phyloP scores from a whole-genome alignment of 2,888 invertebrate genomes.

The Chrysolina americana region DNA sequence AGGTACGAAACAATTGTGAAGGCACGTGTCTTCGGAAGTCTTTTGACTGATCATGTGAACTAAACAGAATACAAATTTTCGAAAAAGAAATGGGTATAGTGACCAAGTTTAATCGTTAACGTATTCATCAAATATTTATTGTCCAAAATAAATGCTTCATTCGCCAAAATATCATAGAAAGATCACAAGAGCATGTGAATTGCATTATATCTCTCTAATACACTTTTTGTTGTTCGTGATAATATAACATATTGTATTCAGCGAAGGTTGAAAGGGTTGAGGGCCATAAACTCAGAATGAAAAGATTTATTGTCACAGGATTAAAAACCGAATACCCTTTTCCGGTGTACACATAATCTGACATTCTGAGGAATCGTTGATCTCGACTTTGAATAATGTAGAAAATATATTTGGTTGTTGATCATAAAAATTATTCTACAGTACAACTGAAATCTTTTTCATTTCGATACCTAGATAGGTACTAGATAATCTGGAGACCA shows the following conservation, averaged over 20 bases:
- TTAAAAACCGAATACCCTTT: slow-evolving; percentile 48
- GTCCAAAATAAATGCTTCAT: slow-evolving; percentile 24
- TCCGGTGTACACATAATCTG: slow-evolving; percentile 47
- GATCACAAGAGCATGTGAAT: slow-evolving; percentile 32
- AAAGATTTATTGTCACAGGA: slow-evolving; percentile 47
- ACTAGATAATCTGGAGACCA: too few species aligned
- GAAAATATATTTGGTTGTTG: not conserved
- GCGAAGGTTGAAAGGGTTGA: slow-evolving; percentile 22
- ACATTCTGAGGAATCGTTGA: slow-evolving; percentile 43
- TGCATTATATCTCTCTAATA: slow-evolving; percentile 33
- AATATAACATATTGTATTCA: slow-evolving; percentile 27
- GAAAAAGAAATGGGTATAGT: not conserved
- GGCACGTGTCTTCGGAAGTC: slow-evolving; percentile 43
- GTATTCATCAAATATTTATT: not conserved
- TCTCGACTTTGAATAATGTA: not conserved
- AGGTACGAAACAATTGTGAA: not conserved
- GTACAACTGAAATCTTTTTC: not conserved
- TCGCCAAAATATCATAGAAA: slow-evolving; percentile 38
- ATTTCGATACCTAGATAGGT: too few species aligned
- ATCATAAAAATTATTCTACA: not conserved
- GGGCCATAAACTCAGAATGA: slow-evolving; percentile 26
- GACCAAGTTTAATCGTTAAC: not conserved
- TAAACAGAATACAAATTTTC: not conserved
- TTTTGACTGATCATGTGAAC: slow-evolving; percentile 40
- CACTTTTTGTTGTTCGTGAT: slow-evolving; percentile 32